Percentiles rank a stretch among this genome's conserved stretches.
phyloP scores from a whole-genome alignment of 2,113 vertebrate species.

The Macaca mulatta region DNA sequence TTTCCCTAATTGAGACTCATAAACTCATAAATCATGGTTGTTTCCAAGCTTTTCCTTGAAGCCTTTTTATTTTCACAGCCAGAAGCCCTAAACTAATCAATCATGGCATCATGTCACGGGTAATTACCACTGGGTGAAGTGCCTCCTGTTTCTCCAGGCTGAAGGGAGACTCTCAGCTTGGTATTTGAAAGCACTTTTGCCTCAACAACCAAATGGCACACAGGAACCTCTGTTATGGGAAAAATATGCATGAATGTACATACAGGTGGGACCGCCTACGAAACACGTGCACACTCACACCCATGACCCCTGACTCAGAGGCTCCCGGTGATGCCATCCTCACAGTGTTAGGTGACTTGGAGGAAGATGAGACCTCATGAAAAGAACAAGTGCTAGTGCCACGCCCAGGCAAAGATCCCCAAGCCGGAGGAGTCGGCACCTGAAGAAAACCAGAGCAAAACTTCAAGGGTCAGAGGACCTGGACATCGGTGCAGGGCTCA shows the following conservation, averaged over 20 bases:
- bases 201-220: background rate
- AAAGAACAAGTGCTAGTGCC: background rate
- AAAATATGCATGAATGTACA: background rate
- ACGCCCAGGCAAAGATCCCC: too few species aligned
- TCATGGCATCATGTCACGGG: background rate
- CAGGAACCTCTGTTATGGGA: background rate
- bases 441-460: background rate
- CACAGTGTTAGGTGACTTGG: background rate
- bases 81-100: conserved; percentile 29
- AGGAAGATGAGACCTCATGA: background rate
- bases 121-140: background rate
- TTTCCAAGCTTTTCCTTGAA: conserved; percentile 1
- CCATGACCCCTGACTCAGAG: background rate
- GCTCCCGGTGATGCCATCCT: background rate
- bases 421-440: background rate
- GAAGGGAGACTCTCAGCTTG: background rate
- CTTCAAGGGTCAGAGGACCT: background rate
- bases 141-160: background rate
- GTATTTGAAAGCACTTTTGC: background rate
- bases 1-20: conserved; percentile 45
- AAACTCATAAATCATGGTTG: conserved; percentile 32
- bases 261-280: background rate
- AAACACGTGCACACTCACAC: background rate
- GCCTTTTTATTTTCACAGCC: conserved; percentile 7
- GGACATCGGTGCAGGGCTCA: too few species aligned